Conservation (phyloP, 2,113 vertebrate genomes). For the Proterorhinus semilunaris region DNA sequence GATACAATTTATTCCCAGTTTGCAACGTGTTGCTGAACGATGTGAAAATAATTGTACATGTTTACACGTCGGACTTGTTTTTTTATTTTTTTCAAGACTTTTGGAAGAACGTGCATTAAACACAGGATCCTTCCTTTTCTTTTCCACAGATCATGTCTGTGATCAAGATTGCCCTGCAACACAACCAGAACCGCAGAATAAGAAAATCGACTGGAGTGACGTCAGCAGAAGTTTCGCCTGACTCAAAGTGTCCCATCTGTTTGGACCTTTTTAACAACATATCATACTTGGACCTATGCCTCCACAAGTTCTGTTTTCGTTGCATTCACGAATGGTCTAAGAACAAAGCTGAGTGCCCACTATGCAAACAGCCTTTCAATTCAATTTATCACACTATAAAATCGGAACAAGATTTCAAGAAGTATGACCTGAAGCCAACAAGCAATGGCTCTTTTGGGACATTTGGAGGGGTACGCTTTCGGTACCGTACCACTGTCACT, state of each 20-base stretch:
- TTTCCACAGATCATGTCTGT: constrained; percentile 79
- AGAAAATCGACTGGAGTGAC: constrained; percentile 69
- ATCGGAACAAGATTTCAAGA: constrained; percentile 91
- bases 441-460: constrained; percentile 80
- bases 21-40: no score
- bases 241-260: constrained; percentile 97
- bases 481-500: constrained; percentile 88
- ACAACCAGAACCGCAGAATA: constrained; percentile 59
- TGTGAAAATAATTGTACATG: no score
- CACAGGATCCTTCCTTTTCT: neutral
- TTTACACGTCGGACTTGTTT: no score
- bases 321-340: constrained; percentile 97
- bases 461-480: constrained; percentile 82
- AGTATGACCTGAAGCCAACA: constrained; percentile 81
- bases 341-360: constrained; percentile 95
- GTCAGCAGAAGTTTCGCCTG: constrained; percentile 85
- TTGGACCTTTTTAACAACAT: constrained; percentile 93
- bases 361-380: constrained; percentile 94
- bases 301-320: constrained; percentile 94
- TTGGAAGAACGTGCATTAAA: no score
- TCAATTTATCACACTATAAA: constrained; percentile 93
- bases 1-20: no score
- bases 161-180: constrained; percentile 73
- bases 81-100: no score
- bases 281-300: constrained; percentile 87